Evolutionary conservation across 2,888 invertebrate genomes (phyloP), one percentile per base, ranked within the genome.

Genomic region (Agrenia bidenticulata): DNA sequence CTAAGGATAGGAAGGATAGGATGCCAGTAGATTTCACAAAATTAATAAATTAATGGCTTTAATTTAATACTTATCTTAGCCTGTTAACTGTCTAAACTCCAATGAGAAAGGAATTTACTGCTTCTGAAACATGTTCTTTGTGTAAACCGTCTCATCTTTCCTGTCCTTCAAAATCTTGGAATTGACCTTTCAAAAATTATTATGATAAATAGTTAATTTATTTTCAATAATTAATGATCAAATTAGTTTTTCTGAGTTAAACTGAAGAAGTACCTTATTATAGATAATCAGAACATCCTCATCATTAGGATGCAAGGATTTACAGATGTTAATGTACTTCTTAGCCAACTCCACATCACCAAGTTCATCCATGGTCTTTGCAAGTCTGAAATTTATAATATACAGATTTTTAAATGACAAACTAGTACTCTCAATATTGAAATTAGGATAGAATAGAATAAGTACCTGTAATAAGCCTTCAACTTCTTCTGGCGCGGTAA

Each of bases 381-480:
- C 63, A 17, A 53, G 37, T 7, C 51, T 51, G 19, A 23, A 45
- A 45, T 45, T 15, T 11, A 17, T 15, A 17, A 45, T 45, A 39
- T 39, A n/a, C n/a, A n/a, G n/a, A n/a, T n/a, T n/a, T n/a, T n/a
- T n/a, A n/a, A n/a, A n/a, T n/a, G n/a, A n/a, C n/a, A n/a, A n/a
- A n/a, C n/a, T n/a, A n/a, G n/a, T n/a, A n/a, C n/a, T n/a, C n/a
- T n/a, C n/a, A n/a, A n/a, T n/a, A n/a, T n/a, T n/a, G n/a, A n/a
- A n/a, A n/a, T n/a, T n/a, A n/a, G n/a, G n/a, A n/a, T n/a, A n/a
- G n/a, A n/a, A n/a, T n/a, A n/a, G n/a, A n/a, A n/a, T n/a, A n/a
- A 45, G 39, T 61, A 71, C 71, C 65, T 37, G 60, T 59, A 68
- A 45, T 68, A 66, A 9, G 66, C 57, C 37, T 71, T 71, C 37